phyloP scores from a whole-genome alignment of 1,140 invertebrate species.

The Ooceraea biroi region DNA sequence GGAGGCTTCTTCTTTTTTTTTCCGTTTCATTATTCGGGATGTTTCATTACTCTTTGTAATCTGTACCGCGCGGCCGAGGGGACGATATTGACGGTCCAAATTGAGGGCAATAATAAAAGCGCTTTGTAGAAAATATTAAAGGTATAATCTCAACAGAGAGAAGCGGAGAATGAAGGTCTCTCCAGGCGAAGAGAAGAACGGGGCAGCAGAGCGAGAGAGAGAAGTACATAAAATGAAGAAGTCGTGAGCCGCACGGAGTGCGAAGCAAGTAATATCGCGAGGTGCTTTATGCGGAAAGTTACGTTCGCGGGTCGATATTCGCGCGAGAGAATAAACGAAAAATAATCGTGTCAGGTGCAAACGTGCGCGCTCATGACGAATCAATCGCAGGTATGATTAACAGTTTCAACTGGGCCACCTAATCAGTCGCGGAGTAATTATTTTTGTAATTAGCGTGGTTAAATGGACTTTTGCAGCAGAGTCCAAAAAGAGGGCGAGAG shows the following conservation, averaged over 20 bases:
- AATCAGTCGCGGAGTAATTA: conserved; percentile 36
- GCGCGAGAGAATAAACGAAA: not conserved
- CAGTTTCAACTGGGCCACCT: not conserved
- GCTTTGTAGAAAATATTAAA: conserved; percentile 58
- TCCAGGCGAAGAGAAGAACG: not conserved
- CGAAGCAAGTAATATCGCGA: not conserved
- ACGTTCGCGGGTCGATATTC: conserved; percentile 16
- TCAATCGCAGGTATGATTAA: conserved; percentile 20
- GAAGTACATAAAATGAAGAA: conserved; percentile 6
- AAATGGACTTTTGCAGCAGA: not conserved
- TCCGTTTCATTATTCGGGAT: conserved; percentile 47
- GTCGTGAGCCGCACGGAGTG: not conserved
- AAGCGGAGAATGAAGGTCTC: not conserved
- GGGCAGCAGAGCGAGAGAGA: not conserved
- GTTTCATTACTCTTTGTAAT: conserved; percentile 59
- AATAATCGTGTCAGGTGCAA: too few relatives aligned
- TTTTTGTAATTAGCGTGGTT: conserved; percentile 48
- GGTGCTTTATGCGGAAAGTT: not conserved
- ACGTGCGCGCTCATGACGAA: not conserved
- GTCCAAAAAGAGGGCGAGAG: not conserved
- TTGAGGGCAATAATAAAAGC: conserved; percentile 52
- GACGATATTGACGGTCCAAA: conserved; percentile 45
- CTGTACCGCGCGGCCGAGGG: conserved; percentile 1
- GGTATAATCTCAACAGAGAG: conserved; percentile 30
- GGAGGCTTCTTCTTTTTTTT: conserved; percentile 22